Conservation (phyloP, 2,797 vertebrate genomes). For the Lophotriccus pileatus region DNA sequence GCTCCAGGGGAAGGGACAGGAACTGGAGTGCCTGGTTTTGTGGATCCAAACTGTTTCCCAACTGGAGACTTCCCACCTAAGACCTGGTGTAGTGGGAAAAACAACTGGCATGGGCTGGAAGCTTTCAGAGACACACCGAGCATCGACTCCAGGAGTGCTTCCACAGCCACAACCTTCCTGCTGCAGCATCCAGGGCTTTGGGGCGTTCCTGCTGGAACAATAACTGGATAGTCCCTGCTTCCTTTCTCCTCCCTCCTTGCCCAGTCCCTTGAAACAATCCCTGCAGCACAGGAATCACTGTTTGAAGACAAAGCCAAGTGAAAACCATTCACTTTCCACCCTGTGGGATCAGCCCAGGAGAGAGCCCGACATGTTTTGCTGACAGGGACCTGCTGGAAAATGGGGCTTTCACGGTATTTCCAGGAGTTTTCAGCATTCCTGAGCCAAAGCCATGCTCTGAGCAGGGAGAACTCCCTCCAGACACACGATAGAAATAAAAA, state of each 20-base stretch:
- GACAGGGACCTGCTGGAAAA: neutral
- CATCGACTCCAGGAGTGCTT: neutral
- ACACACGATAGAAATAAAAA: neutral
- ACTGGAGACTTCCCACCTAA: neutral
- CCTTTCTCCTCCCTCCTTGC: neutral
- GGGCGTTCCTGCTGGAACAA: neutral
- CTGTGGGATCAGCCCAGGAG: neutral
- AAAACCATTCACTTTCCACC: neutral
- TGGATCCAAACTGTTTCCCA: neutral
- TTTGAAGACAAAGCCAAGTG: neutral
- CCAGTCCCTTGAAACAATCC: neutral
- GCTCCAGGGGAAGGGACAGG: neutral
- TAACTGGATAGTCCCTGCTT: neutral
- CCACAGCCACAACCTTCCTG: neutral
- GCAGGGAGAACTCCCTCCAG: neutral
- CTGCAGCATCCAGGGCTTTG: neutral
- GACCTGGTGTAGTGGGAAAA: neutral
- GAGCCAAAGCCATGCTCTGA: fast-evolving
- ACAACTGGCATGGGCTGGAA: neutral
- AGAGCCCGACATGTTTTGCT: neutral
- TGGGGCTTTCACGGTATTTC: neutral
- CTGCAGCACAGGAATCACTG: neutral
- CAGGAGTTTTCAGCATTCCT: neutral
- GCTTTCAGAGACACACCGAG: neutral
- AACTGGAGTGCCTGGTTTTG: neutral